phyloP scores from a whole-genome alignment of 2,888 invertebrate genomes.

The Mycalesis mineus region DNA sequence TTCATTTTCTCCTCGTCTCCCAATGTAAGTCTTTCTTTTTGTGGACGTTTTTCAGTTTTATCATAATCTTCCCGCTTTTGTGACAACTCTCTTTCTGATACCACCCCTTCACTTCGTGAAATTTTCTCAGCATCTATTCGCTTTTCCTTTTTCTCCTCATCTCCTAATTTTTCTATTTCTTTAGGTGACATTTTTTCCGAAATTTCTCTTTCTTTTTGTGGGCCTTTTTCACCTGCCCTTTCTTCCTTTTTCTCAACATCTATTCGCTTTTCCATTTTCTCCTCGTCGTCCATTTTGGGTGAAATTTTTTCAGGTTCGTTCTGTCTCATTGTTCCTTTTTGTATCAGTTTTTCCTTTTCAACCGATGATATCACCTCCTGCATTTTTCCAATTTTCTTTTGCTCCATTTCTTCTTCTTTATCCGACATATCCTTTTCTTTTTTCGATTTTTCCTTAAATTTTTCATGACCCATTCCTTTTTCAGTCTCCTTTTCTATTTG shows the following conservation, averaged over 20 bases:
- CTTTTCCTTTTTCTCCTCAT: neutral
- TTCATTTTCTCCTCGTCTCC: neutral
- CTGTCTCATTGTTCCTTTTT: neutral
- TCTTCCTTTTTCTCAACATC: too few species aligned
- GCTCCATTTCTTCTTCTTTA: conserved; percentile 13
- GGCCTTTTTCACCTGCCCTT: neutral
- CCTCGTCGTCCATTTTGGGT: too few species aligned
- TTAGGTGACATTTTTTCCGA: conserved; percentile 4
- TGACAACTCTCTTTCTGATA: too few species aligned
- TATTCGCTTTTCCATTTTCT: too few species aligned
- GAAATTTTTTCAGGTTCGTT: conserved; percentile 5
- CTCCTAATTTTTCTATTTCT: conserved; percentile 12
- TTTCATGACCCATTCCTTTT: neutral
- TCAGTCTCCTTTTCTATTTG: too few species aligned
- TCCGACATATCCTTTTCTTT: conserved; percentile 2
- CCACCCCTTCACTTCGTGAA: too few species aligned
- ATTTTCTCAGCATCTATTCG: too few species aligned
- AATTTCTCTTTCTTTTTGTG: conserved; percentile 1
- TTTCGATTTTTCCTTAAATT: conserved; percentile 4
- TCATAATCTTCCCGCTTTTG: neutral
- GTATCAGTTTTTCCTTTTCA: conserved; percentile 16
- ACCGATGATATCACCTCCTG: too few species aligned
- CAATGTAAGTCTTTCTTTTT: neutral
- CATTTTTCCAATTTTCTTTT: neutral
- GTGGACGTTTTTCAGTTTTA: neutral